Base-by-base conservation (phyloP, 2,888 invertebrate genomes). In the Drosophila diplacantha region DNA sequence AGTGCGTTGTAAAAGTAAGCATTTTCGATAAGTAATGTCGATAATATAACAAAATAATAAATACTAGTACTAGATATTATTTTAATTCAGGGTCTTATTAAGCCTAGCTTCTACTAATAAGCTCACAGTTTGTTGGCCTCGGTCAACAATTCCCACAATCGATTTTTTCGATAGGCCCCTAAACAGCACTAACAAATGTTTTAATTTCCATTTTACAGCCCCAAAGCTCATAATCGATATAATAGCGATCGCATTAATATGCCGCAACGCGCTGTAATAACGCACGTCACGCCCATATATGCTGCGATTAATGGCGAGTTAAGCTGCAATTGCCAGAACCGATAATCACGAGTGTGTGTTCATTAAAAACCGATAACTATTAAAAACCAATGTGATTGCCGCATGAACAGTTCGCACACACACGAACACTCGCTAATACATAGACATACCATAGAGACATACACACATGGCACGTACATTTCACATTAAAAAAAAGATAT, bases 311-410 rank as follows among this genome's bases (percentile, higher is more conserved):
- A 56, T 58, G 56, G 31, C 43, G 56, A 31, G 37, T 56, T 58
- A 58, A 44, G 58, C 58, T 56, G 58, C 58, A 58, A 58, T 47
- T 58, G 34, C 38, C 58, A 32, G n/a, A 47, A 39, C 58, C 32
- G 54, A 62, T 62, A 62, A 62, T 62, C 62, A 62, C 34, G 54
- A 34, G 44, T 53, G 44, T 53, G 44, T 53, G 53, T 34, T 22
- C 43, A 59, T 59, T 58, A 49, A 49, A 60, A 35, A 47, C 20
- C 63, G 20, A 64, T 50, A 64, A 64, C 49, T 31, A 46, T 31
- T 46, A 31, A 46, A 32, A 46, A 18, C 24, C 37, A 8, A 38
- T 31, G 38, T 39, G 52, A 54, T 46, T 67, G 60, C 60, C 20
- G 29, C 39, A 51, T 20, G 34, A 47, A 58, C 24, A 35, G 32